Base-by-base conservation (phyloP, 1,140 invertebrate species). In the Portunus trituberculatus region DNA sequence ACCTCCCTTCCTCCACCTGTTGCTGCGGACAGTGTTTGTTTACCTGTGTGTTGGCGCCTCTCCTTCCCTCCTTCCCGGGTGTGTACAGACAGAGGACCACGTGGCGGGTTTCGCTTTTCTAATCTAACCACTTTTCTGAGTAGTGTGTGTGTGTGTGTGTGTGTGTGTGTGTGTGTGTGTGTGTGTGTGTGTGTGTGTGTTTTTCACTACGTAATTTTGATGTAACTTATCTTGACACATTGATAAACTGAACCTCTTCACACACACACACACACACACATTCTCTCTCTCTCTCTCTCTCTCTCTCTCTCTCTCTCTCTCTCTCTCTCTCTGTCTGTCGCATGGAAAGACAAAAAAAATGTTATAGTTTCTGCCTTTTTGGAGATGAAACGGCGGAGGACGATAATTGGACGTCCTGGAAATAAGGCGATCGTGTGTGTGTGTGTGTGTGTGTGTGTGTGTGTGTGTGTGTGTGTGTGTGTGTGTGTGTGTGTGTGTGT, bases 281-380 rank as follows among this genome's bases (percentile, higher is more conserved):
- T 25, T 46, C 86, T 45, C 45, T 88, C 86, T 88, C 45, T 88
- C 45, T 46, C 31, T 46, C 86, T 46, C 86, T 45, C 86, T 88
- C 86, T 88, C 86, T 46, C 45, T 46, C 86, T 88, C 86, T 88
- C 86, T 88, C 45, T 88, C 86, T 88, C 86, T 46, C 86, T 45
- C 86, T 45, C 87, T 52, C 32, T 39, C 87, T 89, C 32, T 14
- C 16, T 31, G 7, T 52, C 31, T 52, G 4, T n/a, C 87, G 16
- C 67, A 76, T n/a, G 20, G 20, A 76, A n/a, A 76, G 67, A 76
- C 16, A 76, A n/a, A 76, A 76, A 76, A 59, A n/a, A n/a, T 12
- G 67, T 76, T n/a, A n/a, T 59, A 59, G 52, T 89, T 46, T 52
- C 87, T 89, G 10, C 32, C 32, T 45, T 52, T 32, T 25, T 76